phyloP scores from a whole-genome alignment of 2,888 invertebrate species.

The Parapristionchus giblindavisi region DNA sequence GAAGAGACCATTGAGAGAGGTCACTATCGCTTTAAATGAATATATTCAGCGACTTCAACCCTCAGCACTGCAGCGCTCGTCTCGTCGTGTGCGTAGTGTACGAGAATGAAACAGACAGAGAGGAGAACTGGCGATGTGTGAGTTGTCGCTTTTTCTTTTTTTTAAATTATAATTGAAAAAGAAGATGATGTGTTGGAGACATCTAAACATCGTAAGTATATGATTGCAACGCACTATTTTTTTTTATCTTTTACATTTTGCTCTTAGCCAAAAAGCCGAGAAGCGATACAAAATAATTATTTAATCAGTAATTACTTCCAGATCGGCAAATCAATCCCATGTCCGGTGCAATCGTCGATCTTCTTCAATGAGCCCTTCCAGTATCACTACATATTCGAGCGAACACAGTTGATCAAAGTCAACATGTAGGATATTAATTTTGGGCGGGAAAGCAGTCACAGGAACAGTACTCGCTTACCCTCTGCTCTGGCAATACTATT shows the following conservation, averaged over 20 bases:
- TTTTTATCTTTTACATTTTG: no score
- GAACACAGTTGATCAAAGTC: slow-evolving; percentile 55
- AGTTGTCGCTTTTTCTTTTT: not conserved
- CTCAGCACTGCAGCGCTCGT: not conserved
- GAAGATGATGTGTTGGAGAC: not conserved
- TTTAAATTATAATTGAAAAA: not conserved
- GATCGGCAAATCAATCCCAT: slow-evolving; percentile 31
- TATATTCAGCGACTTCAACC: slow-evolving; percentile 19
- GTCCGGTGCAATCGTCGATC: slow-evolving; percentile 36
- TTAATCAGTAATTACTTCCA: not conserved
- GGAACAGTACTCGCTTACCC: slow-evolving; percentile 3
- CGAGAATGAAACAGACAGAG: slow-evolving; percentile 49
- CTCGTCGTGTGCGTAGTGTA: slow-evolving; percentile 40
- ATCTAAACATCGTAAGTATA: not conserved
- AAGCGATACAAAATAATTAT: not conserved
- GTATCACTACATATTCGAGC: slow-evolving; percentile 53
- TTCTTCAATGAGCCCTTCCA: slow-evolving; percentile 51
- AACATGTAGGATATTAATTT: slow-evolving; percentile 45
- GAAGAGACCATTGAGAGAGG: not conserved
- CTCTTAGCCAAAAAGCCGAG: no score
- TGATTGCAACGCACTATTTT: no score
- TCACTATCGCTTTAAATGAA: not conserved
- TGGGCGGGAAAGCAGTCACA: not conserved
- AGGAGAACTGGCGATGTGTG: slow-evolving; percentile 41
- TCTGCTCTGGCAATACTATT: not conserved